A percentile compares a stretch with the other conserved stretches of the same genome.
phyloP scores from a whole-genome alignment of 1,140 invertebrate genomes.

The Drosophila biarmipes region DNA sequence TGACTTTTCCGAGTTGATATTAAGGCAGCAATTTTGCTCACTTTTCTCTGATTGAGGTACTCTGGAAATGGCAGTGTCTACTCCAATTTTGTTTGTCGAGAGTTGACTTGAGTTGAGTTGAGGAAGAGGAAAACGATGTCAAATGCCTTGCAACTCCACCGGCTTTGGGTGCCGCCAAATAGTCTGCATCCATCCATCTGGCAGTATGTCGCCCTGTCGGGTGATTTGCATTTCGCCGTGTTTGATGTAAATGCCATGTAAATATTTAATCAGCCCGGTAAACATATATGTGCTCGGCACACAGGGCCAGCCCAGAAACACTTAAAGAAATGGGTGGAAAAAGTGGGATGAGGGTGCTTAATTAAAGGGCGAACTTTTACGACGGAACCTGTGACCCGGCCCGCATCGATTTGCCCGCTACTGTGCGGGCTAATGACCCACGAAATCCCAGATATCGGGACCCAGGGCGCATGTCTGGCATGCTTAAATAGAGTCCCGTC shows the following conservation, averaged over 20 bases:
- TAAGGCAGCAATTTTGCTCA: constrained; percentile 42
- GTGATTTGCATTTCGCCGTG: constrained; percentile 57
- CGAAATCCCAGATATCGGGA: constrained; percentile 34
- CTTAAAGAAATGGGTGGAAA: constrained; percentile 12
- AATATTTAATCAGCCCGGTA: constrained; percentile 56
- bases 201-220: constrained; percentile 34
- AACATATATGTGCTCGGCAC: constrained; percentile 24
- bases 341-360: constrained; percentile 18
- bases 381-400: constrained; percentile 21
- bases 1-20: constrained; percentile 28
- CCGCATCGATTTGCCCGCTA: constrained; percentile 34
- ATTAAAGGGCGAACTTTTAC: constrained; percentile 60
- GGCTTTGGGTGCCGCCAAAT: constrained; percentile 41
- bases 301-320: constrained; percentile 29
- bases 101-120: constrained; percentile 12
- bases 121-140: constrained; percentile 41
- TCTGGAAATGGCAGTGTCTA: constrained; percentile 41
- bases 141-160: constrained; percentile 33
- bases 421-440: constrained; percentile 66
- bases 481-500: constrained; percentile 35
- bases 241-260: constrained; percentile 64
- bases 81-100: constrained; percentile 58
- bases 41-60: constrained; percentile 60
- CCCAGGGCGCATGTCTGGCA: constrained; percentile 48
- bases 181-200: constrained; percentile 39